These are phyloP conservation scores for Tapirus terrestris DNA, from an alignment of 2,113 vertebrate species.

Conservation along the genomic window DNA sequence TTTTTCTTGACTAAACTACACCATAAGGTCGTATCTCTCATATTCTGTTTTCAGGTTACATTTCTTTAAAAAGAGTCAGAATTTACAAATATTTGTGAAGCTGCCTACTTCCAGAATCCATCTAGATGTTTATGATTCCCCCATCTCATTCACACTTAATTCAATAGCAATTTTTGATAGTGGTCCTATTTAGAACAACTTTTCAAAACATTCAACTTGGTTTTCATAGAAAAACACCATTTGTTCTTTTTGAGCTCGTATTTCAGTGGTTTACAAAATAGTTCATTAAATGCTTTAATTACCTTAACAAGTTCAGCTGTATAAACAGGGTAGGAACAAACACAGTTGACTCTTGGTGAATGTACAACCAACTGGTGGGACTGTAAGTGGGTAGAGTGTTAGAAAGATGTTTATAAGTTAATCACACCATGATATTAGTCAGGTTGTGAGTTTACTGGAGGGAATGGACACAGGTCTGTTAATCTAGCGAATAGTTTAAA, in stretches of 20 bases:
- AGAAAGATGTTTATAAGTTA: not conserved
- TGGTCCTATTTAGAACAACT: not conserved
- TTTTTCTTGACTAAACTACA: not conserved
- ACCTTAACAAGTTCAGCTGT: not conserved
- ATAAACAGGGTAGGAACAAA: not conserved
- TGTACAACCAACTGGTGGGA: not conserved
- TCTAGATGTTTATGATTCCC: not conserved
- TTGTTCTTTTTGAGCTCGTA: not conserved
- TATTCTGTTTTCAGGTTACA: not conserved
- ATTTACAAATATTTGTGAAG: not conserved
- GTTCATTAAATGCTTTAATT: not conserved
- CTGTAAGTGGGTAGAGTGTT: not conserved
- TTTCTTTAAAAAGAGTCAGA: not conserved
- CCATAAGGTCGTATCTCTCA: not conserved
- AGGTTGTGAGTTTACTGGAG: not conserved
- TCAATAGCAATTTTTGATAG: not conserved
- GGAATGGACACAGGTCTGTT: not conserved
- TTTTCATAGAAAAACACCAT: slow-evolving; percentile 13
- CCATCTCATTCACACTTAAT: not conserved
- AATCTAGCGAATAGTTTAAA: not conserved
- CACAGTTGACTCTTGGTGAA: not conserved
- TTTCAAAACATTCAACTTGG: not conserved
- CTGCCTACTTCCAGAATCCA: not conserved
- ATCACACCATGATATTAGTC: not conserved
- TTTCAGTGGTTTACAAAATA: not conserved